Evolutionary conservation across 2,113 vertebrate genomes (phyloP), one percentile per base, ranked within the genome.

Genomic region (Petromus typicus): DNA sequence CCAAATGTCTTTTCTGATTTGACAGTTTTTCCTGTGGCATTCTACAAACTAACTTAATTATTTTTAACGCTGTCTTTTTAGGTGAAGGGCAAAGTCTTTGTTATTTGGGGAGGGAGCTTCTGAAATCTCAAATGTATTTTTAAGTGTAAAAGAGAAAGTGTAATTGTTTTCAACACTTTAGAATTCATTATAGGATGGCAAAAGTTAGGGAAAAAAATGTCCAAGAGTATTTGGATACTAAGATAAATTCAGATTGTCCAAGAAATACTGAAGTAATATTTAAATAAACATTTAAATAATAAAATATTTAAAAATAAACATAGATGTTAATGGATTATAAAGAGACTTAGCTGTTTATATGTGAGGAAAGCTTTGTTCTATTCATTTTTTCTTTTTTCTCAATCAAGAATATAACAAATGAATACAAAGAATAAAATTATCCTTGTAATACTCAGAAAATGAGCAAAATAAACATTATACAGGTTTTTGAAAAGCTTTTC

Each of bases 251-350:
- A 79, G 14, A 4, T 8, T 94, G 12, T 37, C 76, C 76, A 13
- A 63, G 32, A 90, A 76, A 81, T 48, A 57, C 12, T 40, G 2
- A 66, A 20, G 63, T 64, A 57, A 61, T 67, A 17, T 48, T 91
- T 93, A 86, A 69, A n/a, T 45, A 67, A 75, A 40, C 43, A 76
- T 69, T 90, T 81, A 93, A 90, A 76, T 45, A 92, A 57, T 63
- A 61, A 71, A 83, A 59, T 59, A 27, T 91, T 93, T 45, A 30
- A 85, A 95, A 95, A 82, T 66, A 57, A 73, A 40, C 27, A 54
- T 54, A 75, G 12, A 89, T 8, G n/a, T 56, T 92, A 66, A 86
- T 4, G 63, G 13, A 10, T 61, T 73, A 0, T 80, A 86, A 91
- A 85, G 37, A 95, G 22, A 27, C 27, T 71, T 59, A 87, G 51